Evolutionary conservation across 2,888 invertebrate genomes (phyloP).

Genomic region (Calameuta pallipes): DNA sequence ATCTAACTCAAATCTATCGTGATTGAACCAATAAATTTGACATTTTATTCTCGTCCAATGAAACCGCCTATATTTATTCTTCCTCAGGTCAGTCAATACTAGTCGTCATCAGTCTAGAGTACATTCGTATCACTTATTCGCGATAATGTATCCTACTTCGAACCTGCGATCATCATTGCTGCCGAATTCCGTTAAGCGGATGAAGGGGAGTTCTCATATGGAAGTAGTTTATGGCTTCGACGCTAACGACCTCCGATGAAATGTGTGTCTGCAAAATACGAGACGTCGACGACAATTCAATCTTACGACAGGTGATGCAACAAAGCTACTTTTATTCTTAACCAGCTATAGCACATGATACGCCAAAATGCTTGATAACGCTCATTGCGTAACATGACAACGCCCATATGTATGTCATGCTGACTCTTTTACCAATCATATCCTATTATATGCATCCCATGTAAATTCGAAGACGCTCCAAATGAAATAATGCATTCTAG

Average conservation of each 20-base stretch:
- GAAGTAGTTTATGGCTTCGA: background rate
- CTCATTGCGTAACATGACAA: background rate
- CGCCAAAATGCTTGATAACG: background rate
- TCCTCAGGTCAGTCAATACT: background rate
- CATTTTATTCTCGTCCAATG: background rate
- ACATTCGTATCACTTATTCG: background rate
- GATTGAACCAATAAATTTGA: background rate
- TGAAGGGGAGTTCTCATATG: background rate
- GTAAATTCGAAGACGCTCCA: background rate
- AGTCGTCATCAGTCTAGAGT: background rate
- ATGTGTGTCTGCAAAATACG: background rate
- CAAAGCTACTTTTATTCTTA: background rate
- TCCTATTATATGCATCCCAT: background rate
- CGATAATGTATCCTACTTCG: background rate
- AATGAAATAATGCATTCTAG: background rate
- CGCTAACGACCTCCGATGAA: background rate
- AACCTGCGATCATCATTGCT: background rate
- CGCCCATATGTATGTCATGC: background rate
- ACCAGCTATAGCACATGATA: background rate
- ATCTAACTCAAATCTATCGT: background rate
- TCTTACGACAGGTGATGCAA: background rate
- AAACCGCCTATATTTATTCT: background rate
- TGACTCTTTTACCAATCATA: background rate
- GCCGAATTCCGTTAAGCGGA: background rate
- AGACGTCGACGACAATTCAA: background rate